Evolutionary conservation across 2,888 invertebrate genomes (phyloP), one percentile per base, ranked within the genome.

Genomic region (Drosophila nr. perissopoda): DNA sequence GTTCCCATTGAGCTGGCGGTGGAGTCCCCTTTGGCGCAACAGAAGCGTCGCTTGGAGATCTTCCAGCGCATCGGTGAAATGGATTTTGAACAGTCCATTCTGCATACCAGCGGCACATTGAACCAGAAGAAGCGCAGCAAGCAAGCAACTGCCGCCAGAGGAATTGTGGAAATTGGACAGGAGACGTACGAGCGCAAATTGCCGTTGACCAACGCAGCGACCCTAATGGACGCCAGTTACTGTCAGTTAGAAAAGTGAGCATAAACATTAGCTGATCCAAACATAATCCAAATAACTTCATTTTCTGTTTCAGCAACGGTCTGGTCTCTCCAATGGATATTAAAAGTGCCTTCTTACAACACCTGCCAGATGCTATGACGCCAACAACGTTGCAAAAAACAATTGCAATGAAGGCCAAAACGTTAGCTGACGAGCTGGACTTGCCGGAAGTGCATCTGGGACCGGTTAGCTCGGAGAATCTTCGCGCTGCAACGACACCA

Each of bases 331-430:
- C 89, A 8, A 63, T 81, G 60, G 87, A 85, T 57, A 73, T 91
- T 21, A 82, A 87, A 61, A 69, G 66, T 25, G 82, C 91, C 4
- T 84, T 86, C 36, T 67, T 77, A 31, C 80, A 88, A 48, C 92
- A 94, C 77, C 88, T 94, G 51, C 94, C 94, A 1, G 94, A 95
- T 82, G 92, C 94, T 54, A 93, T 94, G 84, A 95, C 95, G 91
- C 95, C 95, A 5, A 94, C 94, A 75, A 94, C 95, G 0, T 95
- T 97, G 58, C 95, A 95, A 80, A 95, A 95, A 79, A 95, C 96
- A 78, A 96, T 97, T 48, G 95, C 95, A 90, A 94, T 95, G 76
- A 97, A 97, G 91, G 97, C 97, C 83, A 96, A 95, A 91, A 94
- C 95, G 0, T 76, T 92, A 45, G 91, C 92, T 0, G 90, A 78